Evolutionary conservation across 2,113 vertebrate genomes (phyloP).

Genomic region (Thymallus thymallus): DNA sequence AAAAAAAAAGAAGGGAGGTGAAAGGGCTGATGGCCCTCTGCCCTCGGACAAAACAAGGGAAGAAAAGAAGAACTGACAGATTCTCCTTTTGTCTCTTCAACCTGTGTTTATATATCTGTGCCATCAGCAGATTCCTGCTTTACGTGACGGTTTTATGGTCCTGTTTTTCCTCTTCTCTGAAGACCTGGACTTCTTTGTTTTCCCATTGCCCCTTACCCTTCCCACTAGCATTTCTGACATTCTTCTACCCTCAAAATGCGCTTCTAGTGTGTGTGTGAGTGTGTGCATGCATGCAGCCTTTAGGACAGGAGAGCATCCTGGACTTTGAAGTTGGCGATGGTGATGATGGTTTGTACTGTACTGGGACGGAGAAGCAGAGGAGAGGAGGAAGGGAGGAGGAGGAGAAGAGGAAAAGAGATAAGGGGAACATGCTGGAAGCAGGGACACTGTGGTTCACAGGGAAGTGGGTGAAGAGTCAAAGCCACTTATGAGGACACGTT

Average conservation of each 20-base stretch:
- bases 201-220: slow-evolving; percentile 63
- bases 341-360: no score
- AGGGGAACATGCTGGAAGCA: slow-evolving; percentile 30
- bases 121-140: slow-evolving; percentile 79
- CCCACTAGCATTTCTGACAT: slow-evolving; percentile 65
- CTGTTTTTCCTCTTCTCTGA: slow-evolving; percentile 65
- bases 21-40: slow-evolving; percentile 55
- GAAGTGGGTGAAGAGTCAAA: no score
- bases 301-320: slow-evolving; percentile 39
- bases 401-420: slow-evolving; percentile 2
- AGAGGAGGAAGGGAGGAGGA: slow-evolving; percentile 10
- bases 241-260: slow-evolving; percentile 39
- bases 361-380: slow-evolving; percentile 28
- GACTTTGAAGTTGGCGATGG: slow-evolving; percentile 54
- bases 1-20: slow-evolving; percentile 32
- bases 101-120: slow-evolving; percentile 70
- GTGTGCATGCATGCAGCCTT: no score
- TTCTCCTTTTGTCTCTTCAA: slow-evolving; percentile 65
- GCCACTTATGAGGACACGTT: no score
- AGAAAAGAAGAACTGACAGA: slow-evolving; percentile 70
- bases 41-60: slow-evolving; percentile 63
- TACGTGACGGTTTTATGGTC: slow-evolving; percentile 69
- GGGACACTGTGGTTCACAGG: not conserved
- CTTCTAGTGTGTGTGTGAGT: not conserved
- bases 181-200: slow-evolving; percentile 58